Conservation (phyloP, 2,888 invertebrate genomes). For the Clivina fossor region DNA sequence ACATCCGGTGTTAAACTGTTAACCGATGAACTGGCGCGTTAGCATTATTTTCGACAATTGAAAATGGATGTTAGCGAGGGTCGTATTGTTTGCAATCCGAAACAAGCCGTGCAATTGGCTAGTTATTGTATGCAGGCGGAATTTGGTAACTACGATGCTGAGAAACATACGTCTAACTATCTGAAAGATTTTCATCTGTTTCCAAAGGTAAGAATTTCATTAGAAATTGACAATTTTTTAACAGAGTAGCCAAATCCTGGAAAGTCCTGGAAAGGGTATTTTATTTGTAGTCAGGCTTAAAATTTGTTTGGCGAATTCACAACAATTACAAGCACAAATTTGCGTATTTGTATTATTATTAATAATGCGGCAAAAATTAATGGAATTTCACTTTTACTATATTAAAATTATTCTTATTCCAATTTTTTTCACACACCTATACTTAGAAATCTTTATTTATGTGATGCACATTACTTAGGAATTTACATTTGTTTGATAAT, state of each 20-base stretch:
- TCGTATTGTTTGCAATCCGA: slow-evolving; percentile 82
- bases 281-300: no score
- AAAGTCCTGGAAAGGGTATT: no score
- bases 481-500: no score
- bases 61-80: slow-evolving; percentile 95
- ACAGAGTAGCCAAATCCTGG: no score
- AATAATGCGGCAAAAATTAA: neutral
- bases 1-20: slow-evolving; percentile 82
- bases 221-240: no score
- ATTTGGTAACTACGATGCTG: slow-evolving; percentile 89
- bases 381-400: no score
- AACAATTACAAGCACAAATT: no score
- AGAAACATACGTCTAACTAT: slow-evolving; percentile 88
- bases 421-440: no score
- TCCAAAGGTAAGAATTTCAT: slow-evolving; percentile 89
- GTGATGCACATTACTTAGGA: no score
- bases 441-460: no score
- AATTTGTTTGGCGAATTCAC: no score
- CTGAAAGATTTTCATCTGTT: slow-evolving; percentile 88
- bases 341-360: neutral
- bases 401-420: no score
- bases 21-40: slow-evolving; percentile 91
- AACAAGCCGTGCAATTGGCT: slow-evolving; percentile 89
- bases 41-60: slow-evolving; percentile 93
- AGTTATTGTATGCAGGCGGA: slow-evolving; percentile 96